phyloP scores from a whole-genome alignment of 2,797 vertebrate genomes.

The Oreonectes daqikongensis region DNA sequence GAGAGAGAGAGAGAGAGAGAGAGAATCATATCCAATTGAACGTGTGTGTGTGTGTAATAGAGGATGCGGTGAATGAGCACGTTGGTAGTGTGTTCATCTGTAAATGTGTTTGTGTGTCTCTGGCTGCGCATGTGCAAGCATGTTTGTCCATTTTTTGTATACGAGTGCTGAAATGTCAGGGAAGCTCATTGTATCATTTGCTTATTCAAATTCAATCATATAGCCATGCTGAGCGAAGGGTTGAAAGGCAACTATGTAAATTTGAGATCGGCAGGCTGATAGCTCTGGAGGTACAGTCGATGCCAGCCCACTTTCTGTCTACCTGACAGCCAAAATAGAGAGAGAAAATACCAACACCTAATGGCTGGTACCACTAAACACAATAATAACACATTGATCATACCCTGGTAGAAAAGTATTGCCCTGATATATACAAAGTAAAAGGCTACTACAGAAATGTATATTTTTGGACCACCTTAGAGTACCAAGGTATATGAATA shows the following conservation, averaged over 20 bases:
- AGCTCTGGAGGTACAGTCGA: slow-evolving; percentile 75
- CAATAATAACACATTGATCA: neutral
- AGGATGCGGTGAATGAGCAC: slow-evolving; percentile 23
- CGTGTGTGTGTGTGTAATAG: slow-evolving; percentile 32
- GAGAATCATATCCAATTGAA: slow-evolving; percentile 65
- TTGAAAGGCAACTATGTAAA: slow-evolving; percentile 74
- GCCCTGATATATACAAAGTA: neutral
- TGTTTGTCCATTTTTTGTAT: slow-evolving; percentile 54
- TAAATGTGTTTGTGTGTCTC: slow-evolving; percentile 16
- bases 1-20: slow-evolving; percentile 63
- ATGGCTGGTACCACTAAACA: slow-evolving; percentile 13
- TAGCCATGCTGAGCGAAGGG: slow-evolving; percentile 72
- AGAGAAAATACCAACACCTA: slow-evolving; percentile 10
- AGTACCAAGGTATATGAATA: neutral
- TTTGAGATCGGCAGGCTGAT: slow-evolving; percentile 82
- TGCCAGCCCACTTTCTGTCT: slow-evolving; percentile 65
- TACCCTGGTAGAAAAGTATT: neutral
- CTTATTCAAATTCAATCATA: slow-evolving; percentile 86
- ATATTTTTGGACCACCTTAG: too few species aligned
- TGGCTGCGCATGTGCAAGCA: slow-evolving; percentile 45
- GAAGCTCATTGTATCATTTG: slow-evolving; percentile 77
- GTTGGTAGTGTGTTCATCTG: slow-evolving; percentile 15
- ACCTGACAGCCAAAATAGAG: slow-evolving; percentile 27
- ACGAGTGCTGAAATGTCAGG: slow-evolving; percentile 72
- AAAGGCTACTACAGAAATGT: too few species aligned